Conservation (phyloP, 2,888 invertebrate genomes). For the Willowsia nigromaculata region DNA sequence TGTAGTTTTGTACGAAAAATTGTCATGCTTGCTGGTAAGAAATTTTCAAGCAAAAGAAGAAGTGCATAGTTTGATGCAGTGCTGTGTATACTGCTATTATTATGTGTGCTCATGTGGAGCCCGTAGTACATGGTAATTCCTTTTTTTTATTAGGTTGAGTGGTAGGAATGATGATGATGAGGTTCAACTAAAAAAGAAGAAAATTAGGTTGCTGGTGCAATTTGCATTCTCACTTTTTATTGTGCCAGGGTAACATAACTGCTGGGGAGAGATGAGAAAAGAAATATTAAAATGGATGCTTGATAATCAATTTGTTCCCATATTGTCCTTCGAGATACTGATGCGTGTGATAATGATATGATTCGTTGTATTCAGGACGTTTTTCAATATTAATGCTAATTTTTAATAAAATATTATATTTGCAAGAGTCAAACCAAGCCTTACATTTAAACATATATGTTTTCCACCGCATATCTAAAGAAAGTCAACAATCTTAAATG, state of each 20-base stretch:
- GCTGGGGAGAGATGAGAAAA: neutral
- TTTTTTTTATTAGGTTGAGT: too few relatives aligned
- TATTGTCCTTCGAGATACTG: too few relatives aligned
- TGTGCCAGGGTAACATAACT: neutral
- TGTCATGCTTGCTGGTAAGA: neutral
- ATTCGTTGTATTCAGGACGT: too few relatives aligned
- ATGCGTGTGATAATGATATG: too few relatives aligned
- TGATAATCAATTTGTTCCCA: too few relatives aligned
- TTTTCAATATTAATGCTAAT: too few relatives aligned
- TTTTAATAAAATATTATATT: too few relatives aligned
- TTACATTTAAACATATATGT: too few relatives aligned
- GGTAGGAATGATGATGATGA: neutral
- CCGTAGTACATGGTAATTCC: too few relatives aligned
- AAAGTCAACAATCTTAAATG: too few relatives aligned
- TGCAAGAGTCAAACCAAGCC: too few relatives aligned
- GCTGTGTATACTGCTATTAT: neutral
- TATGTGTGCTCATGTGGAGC: neutral
- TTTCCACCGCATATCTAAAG: too few relatives aligned
- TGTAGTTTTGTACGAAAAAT: neutral
- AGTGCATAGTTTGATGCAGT: neutral
- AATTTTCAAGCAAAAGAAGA: neutral
- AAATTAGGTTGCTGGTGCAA: constrained; percentile 34
- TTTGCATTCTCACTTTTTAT: constrained; percentile 13
- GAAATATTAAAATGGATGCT: neutral
- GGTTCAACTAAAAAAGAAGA: neutral